These are phyloP conservation scores for Sminthopsis crassicaudata DNA, from an alignment of 2,113 vertebrate species.

Conservation along the genomic window DNA sequence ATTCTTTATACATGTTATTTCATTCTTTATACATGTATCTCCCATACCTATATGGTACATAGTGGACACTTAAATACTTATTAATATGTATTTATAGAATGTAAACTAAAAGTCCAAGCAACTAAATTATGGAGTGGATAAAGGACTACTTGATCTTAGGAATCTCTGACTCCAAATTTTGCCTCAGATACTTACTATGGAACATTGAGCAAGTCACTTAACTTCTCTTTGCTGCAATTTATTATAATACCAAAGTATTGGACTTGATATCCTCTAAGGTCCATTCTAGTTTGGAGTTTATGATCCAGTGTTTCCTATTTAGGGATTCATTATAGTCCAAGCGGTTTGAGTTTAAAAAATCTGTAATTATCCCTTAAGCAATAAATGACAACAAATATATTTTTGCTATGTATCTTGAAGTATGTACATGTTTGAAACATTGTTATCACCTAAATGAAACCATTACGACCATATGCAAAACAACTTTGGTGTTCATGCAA, in stretches of 20 bases:
- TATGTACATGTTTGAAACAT: neutral
- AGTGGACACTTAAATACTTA: neutral
- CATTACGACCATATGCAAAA: neutral
- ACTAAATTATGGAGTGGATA: neutral
- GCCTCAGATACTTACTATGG: neutral
- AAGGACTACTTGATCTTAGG: neutral
- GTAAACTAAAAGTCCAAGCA: neutral
- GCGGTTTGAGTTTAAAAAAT: neutral
- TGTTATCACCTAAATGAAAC: neutral
- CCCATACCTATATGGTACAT: neutral
- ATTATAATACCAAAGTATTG: neutral
- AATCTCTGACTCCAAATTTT: neutral
- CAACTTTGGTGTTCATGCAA: neutral
- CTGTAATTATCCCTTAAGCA: neutral
- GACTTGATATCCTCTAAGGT: neutral
- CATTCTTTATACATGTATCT: neutral
- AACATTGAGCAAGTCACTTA: neutral
- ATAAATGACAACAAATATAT: neutral
- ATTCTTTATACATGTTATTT: neutral
- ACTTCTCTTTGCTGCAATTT: neutral
- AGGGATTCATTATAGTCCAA: neutral
- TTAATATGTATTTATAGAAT: neutral
- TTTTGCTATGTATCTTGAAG: neutral
- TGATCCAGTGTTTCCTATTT: neutral
- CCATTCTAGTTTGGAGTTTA: neutral